Evolutionary conservation across 37 sponge, comb jelly and placozoan genomes (phyloP), one percentile per base, ranked within the genome.

Genomic region (Lycopodina hypogea): DNA sequence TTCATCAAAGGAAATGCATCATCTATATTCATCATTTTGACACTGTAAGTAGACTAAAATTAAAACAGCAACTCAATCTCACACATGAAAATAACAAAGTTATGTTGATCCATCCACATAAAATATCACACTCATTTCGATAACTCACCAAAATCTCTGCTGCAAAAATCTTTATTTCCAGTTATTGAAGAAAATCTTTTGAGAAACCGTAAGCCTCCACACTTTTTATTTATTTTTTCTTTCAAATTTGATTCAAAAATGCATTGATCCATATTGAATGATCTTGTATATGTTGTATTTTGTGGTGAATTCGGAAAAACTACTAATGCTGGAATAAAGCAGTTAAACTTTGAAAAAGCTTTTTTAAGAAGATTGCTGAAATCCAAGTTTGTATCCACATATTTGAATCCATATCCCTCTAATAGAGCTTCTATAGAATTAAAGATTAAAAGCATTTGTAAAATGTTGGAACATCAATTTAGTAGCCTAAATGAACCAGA

Each of bases 241-340:
- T 4, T 2, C 7, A 3, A 14, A 30, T 12, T 24, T 65, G 34
- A 34, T 33, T 32, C 66, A 65, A 65, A 65, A 65, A 33, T 65
- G 12, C 66, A 65, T 4, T 65, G 17, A 33, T 65, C 34, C 30
- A 65, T 32, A 65, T 30, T 29, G 34, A 34, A 65, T 29, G 30
- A 24, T 12, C 30, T 30, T 33, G 26, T 65, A 32, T 24, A 32
- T 30, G 24, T 6, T n/a, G 66, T 14, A 32, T 32, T 32, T 30
- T 12, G 18, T 34, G 30, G 35, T 65, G 66, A 32, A 2, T 65
- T 2, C 9, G 33, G 66, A 65, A 65, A 34, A 33, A 32, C 35
- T 9, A 14, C 34, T 65, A 65, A 14, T 65, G 66, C 66, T 34
- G 66, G 66, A 65, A 65, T 65, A 11, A 65, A 12, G 34, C 66